Evolutionary conservation across 2,113 vertebrate species (phyloP).

Genomic region (Physeter macrocephalus): DNA sequence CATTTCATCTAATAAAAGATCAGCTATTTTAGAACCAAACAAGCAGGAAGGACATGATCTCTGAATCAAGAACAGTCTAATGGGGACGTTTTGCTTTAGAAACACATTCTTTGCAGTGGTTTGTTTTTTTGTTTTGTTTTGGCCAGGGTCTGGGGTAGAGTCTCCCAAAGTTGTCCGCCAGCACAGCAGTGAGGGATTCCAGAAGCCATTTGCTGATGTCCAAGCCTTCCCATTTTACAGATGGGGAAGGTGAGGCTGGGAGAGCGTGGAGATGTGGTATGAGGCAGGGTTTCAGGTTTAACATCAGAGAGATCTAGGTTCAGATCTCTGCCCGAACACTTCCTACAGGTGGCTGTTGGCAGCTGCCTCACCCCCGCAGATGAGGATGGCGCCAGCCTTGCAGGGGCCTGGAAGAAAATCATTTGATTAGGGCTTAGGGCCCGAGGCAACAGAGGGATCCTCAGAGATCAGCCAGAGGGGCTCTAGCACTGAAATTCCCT

Average conservation of each 20-base stretch:
- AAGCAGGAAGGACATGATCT: neutral
- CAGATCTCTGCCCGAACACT: accelerated
- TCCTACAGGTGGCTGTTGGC: neutral
- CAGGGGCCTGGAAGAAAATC: no score
- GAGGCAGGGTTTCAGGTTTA: neutral
- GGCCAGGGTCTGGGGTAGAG: neutral
- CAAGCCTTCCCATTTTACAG: neutral
- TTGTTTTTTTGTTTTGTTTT: neutral
- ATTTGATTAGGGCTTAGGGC: no score
- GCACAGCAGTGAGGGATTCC: neutral
- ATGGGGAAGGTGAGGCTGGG: neutral
- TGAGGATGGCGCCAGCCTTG: neutral
- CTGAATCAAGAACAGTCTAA: neutral
- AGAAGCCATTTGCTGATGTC: neutral
- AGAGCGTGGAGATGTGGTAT: no score
- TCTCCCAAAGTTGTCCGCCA: neutral
- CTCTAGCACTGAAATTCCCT: neutral
- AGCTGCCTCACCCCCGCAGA: neutral
- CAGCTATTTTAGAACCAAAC: neutral
- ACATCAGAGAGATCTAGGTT: neutral
- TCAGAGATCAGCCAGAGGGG: neutral
- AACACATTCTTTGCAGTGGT: neutral
- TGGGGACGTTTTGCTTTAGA: neutral
- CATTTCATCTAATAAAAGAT: neutral
- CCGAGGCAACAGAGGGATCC: neutral